phyloP scores from a whole-genome alignment of 2,113 vertebrate genomes.

The Sterrhoptilus dennistouni region DNA sequence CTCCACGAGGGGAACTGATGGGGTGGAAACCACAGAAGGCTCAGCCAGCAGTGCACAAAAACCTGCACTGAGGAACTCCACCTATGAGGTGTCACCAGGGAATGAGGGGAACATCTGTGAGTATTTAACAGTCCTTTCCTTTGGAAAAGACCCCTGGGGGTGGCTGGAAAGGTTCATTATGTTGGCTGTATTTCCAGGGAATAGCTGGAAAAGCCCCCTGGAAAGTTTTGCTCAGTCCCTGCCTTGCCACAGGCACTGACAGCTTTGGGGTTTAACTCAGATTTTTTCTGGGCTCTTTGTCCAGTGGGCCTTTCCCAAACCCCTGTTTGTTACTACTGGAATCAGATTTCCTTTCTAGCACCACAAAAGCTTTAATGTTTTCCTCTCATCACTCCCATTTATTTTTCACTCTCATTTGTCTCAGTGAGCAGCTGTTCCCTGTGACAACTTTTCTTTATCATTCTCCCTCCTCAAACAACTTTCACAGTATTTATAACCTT shows the following conservation, averaged over 20 bases:
- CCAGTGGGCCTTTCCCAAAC: background rate
- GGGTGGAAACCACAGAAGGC: rapidly evolving
- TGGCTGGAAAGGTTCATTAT: rapidly evolving
- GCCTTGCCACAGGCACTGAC: background rate
- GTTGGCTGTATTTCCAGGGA: background rate
- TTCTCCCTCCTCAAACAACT: background rate
- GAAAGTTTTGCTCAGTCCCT: no score
- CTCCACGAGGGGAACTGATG: rapidly evolving
- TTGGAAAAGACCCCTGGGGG: background rate
- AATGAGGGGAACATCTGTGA: background rate
- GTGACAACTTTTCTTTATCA: background rate
- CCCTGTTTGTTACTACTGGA: background rate
- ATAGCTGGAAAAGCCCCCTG: background rate
- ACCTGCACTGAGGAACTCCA: background rate
- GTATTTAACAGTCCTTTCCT: background rate
- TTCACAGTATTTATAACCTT: background rate
- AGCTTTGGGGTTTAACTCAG: background rate
- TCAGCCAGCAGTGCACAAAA: background rate
- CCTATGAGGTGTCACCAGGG: background rate
- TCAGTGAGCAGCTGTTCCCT: background rate
- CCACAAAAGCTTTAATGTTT: background rate
- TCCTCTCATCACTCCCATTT: background rate
- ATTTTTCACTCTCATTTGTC: background rate
- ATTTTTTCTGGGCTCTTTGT: background rate
- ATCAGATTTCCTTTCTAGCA: background rate